Conservation (phyloP, 92 coral and sea anemone species). For the Bergia puertoricense region DNA sequence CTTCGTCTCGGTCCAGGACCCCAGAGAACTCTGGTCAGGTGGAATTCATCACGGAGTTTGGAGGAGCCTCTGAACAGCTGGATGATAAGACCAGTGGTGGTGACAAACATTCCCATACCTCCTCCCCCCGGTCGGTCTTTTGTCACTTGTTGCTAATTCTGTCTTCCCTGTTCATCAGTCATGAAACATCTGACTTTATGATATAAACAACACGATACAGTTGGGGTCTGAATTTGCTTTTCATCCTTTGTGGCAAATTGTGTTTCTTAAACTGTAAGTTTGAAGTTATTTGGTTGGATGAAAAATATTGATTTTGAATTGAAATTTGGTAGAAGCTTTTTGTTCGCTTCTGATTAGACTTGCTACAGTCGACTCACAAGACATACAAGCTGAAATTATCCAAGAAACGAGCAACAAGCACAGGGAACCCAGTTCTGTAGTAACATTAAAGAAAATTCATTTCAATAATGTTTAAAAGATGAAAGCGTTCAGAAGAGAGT, state of each 20-base stretch:
- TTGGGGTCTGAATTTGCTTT: neutral
- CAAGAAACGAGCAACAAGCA: too few relatives aligned
- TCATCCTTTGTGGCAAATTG: neutral
- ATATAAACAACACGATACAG: neutral
- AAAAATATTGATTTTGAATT: too few relatives aligned
- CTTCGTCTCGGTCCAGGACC: constrained; percentile 34
- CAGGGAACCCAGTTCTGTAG: too few relatives aligned
- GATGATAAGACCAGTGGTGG: constrained; percentile 44
- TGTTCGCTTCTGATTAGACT: too few relatives aligned
- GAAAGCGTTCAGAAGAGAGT: neutral
- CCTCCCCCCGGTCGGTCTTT: constrained; percentile 49
- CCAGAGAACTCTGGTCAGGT: constrained; percentile 36
- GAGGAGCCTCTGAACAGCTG: constrained; percentile 15
- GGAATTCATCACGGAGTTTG: constrained; percentile 45
- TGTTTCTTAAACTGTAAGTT: neutral
- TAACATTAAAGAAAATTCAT: neutral
- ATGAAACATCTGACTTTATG: neutral
- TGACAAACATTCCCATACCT: constrained; percentile 46
- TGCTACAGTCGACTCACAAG: too few relatives aligned
- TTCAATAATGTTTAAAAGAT: neutral
- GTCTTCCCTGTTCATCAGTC: constrained; percentile 21
- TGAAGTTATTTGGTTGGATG: too few relatives aligned
- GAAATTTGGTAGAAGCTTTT: too few relatives aligned
- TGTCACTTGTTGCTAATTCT: constrained; percentile 31
- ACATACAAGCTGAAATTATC: too few relatives aligned